phyloP scores from a whole-genome alignment of 2,113 vertebrate genomes.

The Chloropsis cyanopogon region DNA sequence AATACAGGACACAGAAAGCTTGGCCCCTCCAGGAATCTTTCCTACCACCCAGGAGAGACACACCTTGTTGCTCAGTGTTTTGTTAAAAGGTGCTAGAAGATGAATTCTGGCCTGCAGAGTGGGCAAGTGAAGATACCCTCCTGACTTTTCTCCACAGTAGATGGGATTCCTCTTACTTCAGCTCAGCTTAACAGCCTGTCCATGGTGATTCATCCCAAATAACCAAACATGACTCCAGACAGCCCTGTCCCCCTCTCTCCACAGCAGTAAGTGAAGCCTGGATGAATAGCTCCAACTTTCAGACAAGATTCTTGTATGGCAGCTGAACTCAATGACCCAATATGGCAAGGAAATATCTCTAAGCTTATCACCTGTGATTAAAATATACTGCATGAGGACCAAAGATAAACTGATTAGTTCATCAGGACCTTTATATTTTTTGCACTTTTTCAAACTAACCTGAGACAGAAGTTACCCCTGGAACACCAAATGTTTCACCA shows the following conservation, averaged over 20 bases:
- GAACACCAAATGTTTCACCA: not conserved
- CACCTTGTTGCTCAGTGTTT: not conserved
- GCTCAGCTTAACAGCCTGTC: not conserved
- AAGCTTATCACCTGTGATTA: not conserved
- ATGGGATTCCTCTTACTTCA: not conserved
- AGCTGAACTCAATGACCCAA: not conserved
- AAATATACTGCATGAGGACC: not conserved
- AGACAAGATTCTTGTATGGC: not conserved
- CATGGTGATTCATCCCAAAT: not conserved
- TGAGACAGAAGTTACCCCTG: not conserved
- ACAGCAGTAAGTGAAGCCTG: not conserved
- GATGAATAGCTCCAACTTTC: not conserved
- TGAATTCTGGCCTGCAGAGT: not conserved
- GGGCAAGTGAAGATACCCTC: not conserved
- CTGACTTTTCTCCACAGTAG: not conserved
- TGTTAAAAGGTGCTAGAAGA: not conserved
- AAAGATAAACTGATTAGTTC: not conserved
- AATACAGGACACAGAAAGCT: not conserved
- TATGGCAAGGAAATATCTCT: not conserved
- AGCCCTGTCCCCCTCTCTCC: not conserved
- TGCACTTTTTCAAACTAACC: not conserved
- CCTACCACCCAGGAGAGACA: not conserved
- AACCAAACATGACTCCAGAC: not conserved
- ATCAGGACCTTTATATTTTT: not conserved
- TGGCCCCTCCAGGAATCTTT: not conserved